Evolutionary conservation across 2,888 invertebrate species (phyloP), one percentile per base, ranked within the genome.

Genomic region (Hydrotaea diabolus): DNA sequence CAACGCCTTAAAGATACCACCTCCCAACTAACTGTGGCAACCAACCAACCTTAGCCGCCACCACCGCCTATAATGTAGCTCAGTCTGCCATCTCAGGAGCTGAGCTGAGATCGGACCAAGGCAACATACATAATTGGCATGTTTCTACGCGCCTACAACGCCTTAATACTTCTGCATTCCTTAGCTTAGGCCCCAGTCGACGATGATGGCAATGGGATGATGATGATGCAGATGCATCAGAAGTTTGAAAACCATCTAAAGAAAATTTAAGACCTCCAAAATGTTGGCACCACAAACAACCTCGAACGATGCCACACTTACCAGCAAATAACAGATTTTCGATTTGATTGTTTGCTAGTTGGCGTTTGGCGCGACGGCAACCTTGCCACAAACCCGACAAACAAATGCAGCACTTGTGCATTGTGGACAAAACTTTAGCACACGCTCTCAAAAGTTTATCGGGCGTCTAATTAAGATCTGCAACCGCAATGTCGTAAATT

Each of bases 381-480:
- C 7, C 7, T 31, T 31, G 46, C 17, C 3, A 5, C 36, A 46
- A 36, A 36, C 17, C 43, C 26, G 9, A 57, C 43, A 73, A 72
- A 79, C 77, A 59, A 19, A 49, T n/a, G 31, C 31, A 62, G 36
- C 62, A 2, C 74, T 77, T 75, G 36, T 36, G 55, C 69, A 57
- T 21, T 64, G 74, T 62, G 64, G 59, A 53, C 59, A 49, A 57
- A 81, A 72, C 75, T 72, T 76, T 62, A 77, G 75, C 84, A 71
- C 85, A 86, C 73, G 66, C 81, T 84, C 73, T 55, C 66, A 80
- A 66, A 66, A 81, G 83, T 80, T 85, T 86, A 87, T 87, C 86
- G 82, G 71, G 83, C 83, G 86, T 83, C 86, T 88, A 88, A 88
- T 88, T 88, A 88, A 87, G 87, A 88, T 87, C 87, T 88, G 87